Conservation (phyloP, 2,113 vertebrate genomes). For the Pagrus major region DNA sequence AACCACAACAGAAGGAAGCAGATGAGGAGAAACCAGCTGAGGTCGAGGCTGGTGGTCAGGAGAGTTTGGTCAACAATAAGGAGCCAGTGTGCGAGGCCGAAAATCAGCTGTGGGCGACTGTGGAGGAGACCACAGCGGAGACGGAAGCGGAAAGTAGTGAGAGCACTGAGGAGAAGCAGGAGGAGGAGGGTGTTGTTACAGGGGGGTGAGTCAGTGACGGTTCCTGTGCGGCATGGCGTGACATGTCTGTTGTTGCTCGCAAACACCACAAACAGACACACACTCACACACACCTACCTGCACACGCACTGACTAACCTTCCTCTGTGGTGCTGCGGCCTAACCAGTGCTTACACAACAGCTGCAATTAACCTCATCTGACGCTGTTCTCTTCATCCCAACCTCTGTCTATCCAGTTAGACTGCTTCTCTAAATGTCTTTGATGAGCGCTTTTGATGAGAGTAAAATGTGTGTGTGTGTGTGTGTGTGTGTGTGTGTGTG, state of each 20-base stretch:
- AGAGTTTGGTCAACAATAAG: constrained; percentile 37
- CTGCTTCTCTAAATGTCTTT: constrained; percentile 11
- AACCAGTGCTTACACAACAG: constrained; percentile 20
- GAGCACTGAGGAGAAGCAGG: constrained; percentile 23
- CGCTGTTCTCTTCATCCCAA: constrained; percentile 22
- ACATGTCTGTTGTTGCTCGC: constrained; percentile 8
- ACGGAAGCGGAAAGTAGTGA: constrained; percentile 42
- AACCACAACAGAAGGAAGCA: constrained; percentile 44
- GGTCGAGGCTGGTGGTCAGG: constrained; percentile 23
- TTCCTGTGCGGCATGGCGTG: constrained; percentile 36
- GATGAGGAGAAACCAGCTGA: constrained; percentile 27
- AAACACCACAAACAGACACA: constrained; percentile 3
- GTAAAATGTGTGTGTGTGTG: constrained; percentile 3
- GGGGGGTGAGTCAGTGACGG: constrained; percentile 75
- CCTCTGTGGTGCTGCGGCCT: constrained; percentile 22
- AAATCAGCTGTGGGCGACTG: constrained; percentile 72
- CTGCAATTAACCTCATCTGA: constrained; percentile 34
- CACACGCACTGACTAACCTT: constrained; percentile 9
- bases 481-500: constrained; percentile 20
- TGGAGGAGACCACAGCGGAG: constrained; percentile 70
- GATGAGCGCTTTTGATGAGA: constrained; percentile 3
- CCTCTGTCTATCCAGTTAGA: constrained; percentile 11
- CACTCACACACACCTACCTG: constrained; percentile 6
- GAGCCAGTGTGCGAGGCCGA: constrained; percentile 61
- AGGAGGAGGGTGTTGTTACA: constrained; percentile 54